These are phyloP conservation scores for Eulemur albifrons DNA, from an alignment of 2,797 vertebrate genomes.

Conservation along the genomic window DNA sequence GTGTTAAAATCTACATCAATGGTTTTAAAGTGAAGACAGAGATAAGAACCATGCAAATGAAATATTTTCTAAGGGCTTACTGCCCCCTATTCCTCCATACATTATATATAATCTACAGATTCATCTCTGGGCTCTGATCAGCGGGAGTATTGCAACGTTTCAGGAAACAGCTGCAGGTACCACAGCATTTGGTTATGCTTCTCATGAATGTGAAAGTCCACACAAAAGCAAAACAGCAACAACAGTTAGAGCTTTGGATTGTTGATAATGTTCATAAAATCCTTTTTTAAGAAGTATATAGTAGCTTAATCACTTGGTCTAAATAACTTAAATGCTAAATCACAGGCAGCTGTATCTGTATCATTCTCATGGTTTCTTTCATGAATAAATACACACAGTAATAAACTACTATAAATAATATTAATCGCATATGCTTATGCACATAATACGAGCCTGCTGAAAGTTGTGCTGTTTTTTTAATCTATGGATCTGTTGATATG, in stretches of 20 bases:
- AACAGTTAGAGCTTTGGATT: neutral
- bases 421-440: slow-evolving; percentile 25
- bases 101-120: neutral
- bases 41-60: neutral
- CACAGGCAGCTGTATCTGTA: slow-evolving; percentile 53
- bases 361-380: neutral
- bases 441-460: slow-evolving; percentile 17
- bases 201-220: neutral
- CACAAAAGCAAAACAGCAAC: neutral
- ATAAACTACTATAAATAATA: slow-evolving; percentile 51
- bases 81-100: neutral
- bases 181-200: neutral
- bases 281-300: neutral
- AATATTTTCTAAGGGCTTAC: neutral
- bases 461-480: neutral
- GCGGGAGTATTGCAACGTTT: neutral
- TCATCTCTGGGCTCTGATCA: neutral
- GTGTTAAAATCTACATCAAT: neutral
- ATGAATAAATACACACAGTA: neutral
- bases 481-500: neutral
- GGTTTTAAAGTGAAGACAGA: neutral
- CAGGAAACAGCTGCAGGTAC: neutral
- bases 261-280: neutral
- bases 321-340: neutral
- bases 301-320: neutral